These are phyloP conservation scores for Riptortus pedestris DNA, from an alignment of 1,140 invertebrate genomes.

Conservation along the genomic window DNA sequence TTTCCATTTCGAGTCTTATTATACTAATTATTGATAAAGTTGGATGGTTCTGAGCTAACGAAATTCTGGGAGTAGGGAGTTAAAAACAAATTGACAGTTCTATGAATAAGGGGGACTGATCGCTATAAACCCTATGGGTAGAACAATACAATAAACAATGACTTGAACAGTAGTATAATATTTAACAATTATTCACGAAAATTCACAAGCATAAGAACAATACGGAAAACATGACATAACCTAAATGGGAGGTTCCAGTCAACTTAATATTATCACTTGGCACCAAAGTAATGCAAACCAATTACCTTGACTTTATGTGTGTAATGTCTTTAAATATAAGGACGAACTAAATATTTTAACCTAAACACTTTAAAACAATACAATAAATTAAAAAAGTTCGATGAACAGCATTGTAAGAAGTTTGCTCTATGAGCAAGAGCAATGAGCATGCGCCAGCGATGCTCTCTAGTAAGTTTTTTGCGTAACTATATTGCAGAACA, in stretches of 20 bases:
- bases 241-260: constrained; percentile 10
- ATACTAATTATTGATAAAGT: no score
- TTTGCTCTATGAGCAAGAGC: constrained; percentile 15
- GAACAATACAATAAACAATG: no score
- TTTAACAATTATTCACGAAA: no score
- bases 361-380: neutral
- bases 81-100: no score
- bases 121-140: no score
- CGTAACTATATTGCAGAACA: no score
- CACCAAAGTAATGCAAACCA: neutral
- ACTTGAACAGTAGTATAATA: no score
- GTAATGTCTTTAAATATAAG: neutral
- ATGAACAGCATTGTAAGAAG: constrained; percentile 12
- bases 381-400: constrained; percentile 8
- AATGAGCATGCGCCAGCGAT: constrained; percentile 1
- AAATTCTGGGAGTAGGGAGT: no score
- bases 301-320: constrained; percentile 2
- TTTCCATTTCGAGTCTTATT: no score
- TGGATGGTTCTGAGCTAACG: no score
- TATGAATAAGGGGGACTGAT: no score
- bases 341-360: neutral
- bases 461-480: neutral
- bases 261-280: neutral
- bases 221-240: constrained; percentile 18
- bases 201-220: neutral